phyloP scores from a whole-genome alignment of 2,888 invertebrate genomes.

The Strigamia maritima region DNA sequence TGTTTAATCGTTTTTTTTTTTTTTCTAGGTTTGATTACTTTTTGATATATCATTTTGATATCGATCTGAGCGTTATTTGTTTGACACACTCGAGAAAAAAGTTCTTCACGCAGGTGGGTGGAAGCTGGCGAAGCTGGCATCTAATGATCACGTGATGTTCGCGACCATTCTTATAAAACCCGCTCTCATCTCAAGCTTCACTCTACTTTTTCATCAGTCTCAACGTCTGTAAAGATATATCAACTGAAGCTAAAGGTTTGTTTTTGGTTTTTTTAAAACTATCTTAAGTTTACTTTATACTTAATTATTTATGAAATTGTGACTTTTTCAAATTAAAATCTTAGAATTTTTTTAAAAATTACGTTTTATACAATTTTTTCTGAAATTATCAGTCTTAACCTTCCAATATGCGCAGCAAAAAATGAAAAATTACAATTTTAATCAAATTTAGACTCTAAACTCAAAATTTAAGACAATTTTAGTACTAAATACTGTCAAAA shows the following conservation, averaged over 20 bases:
- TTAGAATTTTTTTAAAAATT: too few species aligned
- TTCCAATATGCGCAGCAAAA: too few species aligned
- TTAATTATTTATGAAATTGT: too few species aligned
- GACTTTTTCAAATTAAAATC: too few species aligned
- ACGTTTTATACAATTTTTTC: too few species aligned
- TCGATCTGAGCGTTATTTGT: not conserved
- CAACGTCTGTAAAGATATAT: not conserved
- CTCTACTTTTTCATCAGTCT: not conserved
- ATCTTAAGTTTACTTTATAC: not conserved
- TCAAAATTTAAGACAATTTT: too few species aligned
- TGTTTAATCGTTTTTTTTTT: too few species aligned
- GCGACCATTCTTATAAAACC: not conserved
- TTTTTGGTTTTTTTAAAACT: not conserved
- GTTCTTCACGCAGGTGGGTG: not conserved
- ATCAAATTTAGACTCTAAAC: too few species aligned
- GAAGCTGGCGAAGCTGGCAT: not conserved
- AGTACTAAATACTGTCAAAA: too few species aligned
- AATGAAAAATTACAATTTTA: too few species aligned
- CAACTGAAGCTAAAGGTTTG: not conserved
- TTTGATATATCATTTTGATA: not conserved
- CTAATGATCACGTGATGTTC: not conserved
- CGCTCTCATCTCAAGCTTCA: not conserved
- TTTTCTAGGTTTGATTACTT: too few species aligned
- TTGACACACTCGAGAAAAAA: not conserved
- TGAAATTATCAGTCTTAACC: too few species aligned